phyloP scores from a whole-genome alignment of 2,888 invertebrate genomes.

The Polyommatus icarus region DNA sequence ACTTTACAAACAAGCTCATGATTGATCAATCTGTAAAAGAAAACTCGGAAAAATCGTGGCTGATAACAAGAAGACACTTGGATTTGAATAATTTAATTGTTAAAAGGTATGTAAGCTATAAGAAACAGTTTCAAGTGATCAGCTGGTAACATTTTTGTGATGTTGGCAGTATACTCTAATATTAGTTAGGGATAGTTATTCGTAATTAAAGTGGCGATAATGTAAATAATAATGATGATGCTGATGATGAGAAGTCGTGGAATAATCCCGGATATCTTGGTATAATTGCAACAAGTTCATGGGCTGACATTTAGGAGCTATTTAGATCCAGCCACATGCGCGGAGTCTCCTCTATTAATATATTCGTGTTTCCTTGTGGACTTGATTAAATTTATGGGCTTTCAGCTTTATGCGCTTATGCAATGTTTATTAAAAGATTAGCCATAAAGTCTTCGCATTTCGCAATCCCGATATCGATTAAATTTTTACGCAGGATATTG shows the following conservation, averaged over 20 bases:
- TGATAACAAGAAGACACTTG: background rate
- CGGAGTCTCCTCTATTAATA: constrained; percentile 35
- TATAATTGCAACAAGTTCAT: constrained; percentile 63
- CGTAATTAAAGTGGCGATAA: too few species aligned
- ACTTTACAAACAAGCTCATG: background rate
- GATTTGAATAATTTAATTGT: too few species aligned
- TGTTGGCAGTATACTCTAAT: too few species aligned
- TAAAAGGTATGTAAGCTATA: too few species aligned
- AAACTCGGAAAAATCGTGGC: background rate
- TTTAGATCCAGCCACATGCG: constrained; percentile 46
- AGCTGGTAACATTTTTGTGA: too few species aligned
- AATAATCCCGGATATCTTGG: constrained; percentile 20
- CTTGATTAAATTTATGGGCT: background rate
- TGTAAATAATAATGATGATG: background rate
- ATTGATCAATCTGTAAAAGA: background rate
- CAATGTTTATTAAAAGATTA: background rate
- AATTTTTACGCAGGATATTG: too few species aligned
- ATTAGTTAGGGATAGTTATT: too few species aligned
- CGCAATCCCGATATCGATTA: too few species aligned
- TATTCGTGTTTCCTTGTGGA: constrained; percentile 30
- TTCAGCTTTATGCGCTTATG: constrained; percentile 7
- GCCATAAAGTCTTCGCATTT: too few species aligned
- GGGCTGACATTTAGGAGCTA: constrained; percentile 69
- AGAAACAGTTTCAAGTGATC: too few species aligned
- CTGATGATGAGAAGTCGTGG: background rate